Evolutionary conservation across 2,113 vertebrate genomes (phyloP).

Genomic region (Peucedramus taeniatus): DNA sequence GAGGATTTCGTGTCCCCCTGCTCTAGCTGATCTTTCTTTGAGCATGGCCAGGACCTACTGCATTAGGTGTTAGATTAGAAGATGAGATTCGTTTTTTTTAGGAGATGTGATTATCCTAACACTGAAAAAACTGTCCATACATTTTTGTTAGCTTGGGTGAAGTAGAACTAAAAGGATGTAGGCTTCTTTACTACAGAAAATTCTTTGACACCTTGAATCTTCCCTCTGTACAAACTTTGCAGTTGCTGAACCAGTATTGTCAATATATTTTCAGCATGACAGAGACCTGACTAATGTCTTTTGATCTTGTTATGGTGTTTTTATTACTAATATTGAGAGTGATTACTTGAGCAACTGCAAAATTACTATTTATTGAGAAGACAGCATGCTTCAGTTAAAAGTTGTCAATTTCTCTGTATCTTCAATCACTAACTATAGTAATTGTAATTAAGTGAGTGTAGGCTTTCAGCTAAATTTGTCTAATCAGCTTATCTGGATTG

Average conservation of each 20-base stretch:
- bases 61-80: neutral
- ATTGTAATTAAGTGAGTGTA: neutral
- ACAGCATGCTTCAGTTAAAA: neutral
- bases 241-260: neutral
- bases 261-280: neutral
- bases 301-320: neutral
- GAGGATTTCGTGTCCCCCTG: neutral
- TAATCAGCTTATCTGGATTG: neutral
- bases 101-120: neutral
- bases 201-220: neutral
- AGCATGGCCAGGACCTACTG: neutral
- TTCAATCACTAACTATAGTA: neutral
- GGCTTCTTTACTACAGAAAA: neutral
- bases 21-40: neutral
- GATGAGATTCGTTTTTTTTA: neutral
- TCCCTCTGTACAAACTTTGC: neutral
- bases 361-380: neutral
- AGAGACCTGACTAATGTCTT: neutral
- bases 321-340: neutral
- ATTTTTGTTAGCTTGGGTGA: neutral
- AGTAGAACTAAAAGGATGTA: neutral
- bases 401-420: neutral
- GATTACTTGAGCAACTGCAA: neutral
- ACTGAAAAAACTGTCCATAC: neutral
- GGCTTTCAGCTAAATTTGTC: neutral